Evolutionary conservation across 1,140 invertebrate species (phyloP).

Genomic region (Platyura marginata): DNA sequence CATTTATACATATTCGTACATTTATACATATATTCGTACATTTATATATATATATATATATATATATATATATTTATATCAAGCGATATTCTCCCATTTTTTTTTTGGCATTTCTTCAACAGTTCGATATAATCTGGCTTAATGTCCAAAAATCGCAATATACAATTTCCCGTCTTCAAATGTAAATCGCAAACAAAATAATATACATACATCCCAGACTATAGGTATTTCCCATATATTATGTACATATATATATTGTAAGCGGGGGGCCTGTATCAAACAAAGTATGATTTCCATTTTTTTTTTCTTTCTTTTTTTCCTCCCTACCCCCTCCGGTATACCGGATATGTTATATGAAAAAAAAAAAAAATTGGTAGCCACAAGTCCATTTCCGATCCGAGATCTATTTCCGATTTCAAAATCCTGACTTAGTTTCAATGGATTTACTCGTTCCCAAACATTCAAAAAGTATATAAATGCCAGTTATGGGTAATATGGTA

Average conservation of each 20-base stretch:
- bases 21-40: not conserved
- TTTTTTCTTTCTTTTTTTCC: not conserved
- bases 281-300: not conserved
- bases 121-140: not conserved
- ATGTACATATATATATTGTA: not conserved
- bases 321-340: no score
- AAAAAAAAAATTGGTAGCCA: conserved; percentile 1
- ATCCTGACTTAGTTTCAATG: not conserved
- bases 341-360: not conserved
- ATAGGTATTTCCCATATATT: not conserved
- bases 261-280: not conserved
- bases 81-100: not conserved
- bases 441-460: no score
- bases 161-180: not conserved
- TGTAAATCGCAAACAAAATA: not conserved
- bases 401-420: conserved; percentile 1
- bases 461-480: no score
- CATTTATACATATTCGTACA: not conserved
- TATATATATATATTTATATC: not conserved
- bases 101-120: not conserved
- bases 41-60: not conserved
- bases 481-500: no score
- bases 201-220: not conserved
- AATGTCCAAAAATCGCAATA: not conserved
- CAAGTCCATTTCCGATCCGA: conserved; percentile 2